Percentiles rank a stretch among this genome's conserved stretches.
Evolutionary conservation across 2,888 invertebrate genomes (phyloP).

Genomic region (Polydrusus cervinus): DNA sequence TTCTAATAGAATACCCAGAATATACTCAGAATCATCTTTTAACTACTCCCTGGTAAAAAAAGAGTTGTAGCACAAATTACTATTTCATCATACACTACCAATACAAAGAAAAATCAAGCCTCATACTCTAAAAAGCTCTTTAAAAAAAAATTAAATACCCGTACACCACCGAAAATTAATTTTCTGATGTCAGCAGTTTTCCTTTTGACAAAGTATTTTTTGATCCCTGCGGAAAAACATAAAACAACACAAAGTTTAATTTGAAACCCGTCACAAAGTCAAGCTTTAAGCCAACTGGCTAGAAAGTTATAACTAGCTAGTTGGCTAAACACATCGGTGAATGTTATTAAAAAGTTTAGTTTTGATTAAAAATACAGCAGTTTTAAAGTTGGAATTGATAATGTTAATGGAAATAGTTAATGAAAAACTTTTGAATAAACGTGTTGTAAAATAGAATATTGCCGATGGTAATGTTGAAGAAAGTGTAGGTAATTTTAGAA

Average conservation of each 20-base stretch:
- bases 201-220: neutral
- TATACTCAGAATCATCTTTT: too few species aligned
- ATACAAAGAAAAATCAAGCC: too few species aligned
- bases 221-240: neutral
- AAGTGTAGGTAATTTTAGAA: too few species aligned
- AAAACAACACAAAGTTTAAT: constrained; percentile 16
- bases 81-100: too few species aligned
- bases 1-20: too few species aligned
- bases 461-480: too few species aligned
- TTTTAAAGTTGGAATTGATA: constrained; percentile 1
- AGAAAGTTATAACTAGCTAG: neutral
- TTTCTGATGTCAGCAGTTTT: neutral
- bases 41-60: too few species aligned
- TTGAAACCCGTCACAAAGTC: constrained; percentile 27
- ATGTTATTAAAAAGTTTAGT: constrained; percentile 11
- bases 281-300: constrained; percentile 2
- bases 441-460: too few species aligned
- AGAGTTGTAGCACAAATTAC: too few species aligned
- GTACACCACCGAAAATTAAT: too few species aligned
- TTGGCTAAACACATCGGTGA: neutral
- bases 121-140: too few species aligned
- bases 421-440: neutral
- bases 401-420: neutral
- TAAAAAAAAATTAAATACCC: too few species aligned
- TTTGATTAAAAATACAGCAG: neutral